Conservation (phyloP, 1,140 invertebrate genomes). For the Diorhabda elongata region DNA sequence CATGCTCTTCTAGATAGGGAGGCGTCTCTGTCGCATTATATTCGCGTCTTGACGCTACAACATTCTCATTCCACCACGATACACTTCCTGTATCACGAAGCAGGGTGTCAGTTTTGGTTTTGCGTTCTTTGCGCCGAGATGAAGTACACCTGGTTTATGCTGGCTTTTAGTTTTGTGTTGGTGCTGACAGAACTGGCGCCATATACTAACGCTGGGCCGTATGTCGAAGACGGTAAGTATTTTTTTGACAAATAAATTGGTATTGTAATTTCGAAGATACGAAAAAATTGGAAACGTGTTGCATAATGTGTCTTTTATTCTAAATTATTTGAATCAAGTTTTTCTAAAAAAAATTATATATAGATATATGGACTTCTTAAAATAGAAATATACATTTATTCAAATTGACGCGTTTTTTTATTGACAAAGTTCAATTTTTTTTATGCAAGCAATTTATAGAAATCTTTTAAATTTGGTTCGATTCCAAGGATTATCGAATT, state of each 20-base stretch:
- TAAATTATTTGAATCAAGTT: too few relatives aligned
- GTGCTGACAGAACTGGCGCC: constrained; percentile 36
- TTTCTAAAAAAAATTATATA: too few relatives aligned
- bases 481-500: too few relatives aligned
- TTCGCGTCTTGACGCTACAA: constrained; percentile 28
- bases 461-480: too few relatives aligned
- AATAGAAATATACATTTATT: too few relatives aligned
- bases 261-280: too few relatives aligned
- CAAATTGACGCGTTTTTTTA: too few relatives aligned
- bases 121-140: constrained; percentile 33
- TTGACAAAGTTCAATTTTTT: too few relatives aligned
- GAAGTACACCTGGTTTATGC: constrained; percentile 43
- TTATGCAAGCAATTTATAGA: too few relatives aligned
- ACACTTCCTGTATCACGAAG: constrained; percentile 21
- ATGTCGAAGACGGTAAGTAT: constrained; percentile 46
- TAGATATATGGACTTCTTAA: too few relatives aligned
- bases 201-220: constrained; percentile 36
- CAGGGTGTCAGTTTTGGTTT: constrained; percentile 16
- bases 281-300: too few relatives aligned
- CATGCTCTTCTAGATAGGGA: constrained; percentile 25
- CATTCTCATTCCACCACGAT: constrained; percentile 25
- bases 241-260: background rate
- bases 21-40: constrained; percentile 32
- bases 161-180: constrained; percentile 40
- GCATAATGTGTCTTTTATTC: too few relatives aligned